Evolutionary conservation across 1,140 invertebrate species (phyloP).

Genomic region (Anastatus disparis): DNA sequence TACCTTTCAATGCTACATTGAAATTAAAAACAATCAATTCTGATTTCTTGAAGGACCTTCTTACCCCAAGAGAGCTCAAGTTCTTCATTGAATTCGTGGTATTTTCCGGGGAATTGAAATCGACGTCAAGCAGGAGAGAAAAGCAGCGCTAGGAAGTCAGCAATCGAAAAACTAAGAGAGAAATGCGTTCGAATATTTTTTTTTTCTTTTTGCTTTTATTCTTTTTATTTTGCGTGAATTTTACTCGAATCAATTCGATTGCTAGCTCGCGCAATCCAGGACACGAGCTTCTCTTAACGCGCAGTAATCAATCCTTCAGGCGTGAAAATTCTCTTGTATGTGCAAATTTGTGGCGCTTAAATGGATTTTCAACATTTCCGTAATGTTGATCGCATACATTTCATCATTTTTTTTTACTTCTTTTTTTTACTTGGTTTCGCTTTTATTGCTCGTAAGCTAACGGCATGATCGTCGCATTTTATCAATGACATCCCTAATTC

Average conservation of each 20-base stretch:
- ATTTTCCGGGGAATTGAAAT: slow-evolving; percentile 32
- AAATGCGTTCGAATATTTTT: background rate
- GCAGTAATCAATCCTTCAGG: slow-evolving; percentile 33
- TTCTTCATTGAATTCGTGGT: slow-evolving; percentile 7
- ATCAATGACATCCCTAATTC: too few relatives aligned
- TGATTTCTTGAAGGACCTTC: slow-evolving; percentile 9
- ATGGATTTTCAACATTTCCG: slow-evolving; percentile 18
- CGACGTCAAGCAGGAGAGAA: background rate
- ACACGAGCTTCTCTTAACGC: slow-evolving; percentile 5
- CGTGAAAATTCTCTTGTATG: slow-evolving; percentile 29
- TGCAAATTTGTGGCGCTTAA: slow-evolving; percentile 17
- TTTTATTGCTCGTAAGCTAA: background rate
- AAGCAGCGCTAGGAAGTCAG: background rate
- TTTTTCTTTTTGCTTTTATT: too few relatives aligned
- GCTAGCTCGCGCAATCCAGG: slow-evolving; percentile 6
- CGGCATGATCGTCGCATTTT: background rate
- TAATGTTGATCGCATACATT: background rate
- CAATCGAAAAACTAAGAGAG: background rate
- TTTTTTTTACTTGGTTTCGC: background rate
- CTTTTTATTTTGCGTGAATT: slow-evolving; percentile 24
- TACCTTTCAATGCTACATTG: too few relatives aligned
- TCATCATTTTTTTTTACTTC: background rate
- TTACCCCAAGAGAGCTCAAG: background rate
- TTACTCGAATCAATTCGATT: slow-evolving; percentile 23
- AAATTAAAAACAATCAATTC: slow-evolving; percentile 33